These are phyloP conservation scores for Sisyra nigra DNA, from an alignment of 2,888 invertebrate genomes.

Conservation along the genomic window DNA sequence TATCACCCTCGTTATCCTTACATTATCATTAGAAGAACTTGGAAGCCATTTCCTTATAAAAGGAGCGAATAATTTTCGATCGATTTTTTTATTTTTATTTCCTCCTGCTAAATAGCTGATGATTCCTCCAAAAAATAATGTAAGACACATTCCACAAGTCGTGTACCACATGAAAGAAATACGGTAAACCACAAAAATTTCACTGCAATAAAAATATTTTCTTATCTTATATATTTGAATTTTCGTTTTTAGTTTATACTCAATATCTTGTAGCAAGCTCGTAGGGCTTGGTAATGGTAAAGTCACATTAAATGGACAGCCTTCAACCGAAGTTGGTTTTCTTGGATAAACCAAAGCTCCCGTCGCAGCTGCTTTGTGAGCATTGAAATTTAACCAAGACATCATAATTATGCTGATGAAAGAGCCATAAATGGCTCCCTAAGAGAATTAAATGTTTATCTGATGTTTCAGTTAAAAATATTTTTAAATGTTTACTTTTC, in stretches of 20 bases:
- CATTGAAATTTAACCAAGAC: slow-evolving; percentile 50
- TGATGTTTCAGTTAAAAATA: neutral
- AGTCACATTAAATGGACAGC: slow-evolving; percentile 25
- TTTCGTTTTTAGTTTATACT: neutral
- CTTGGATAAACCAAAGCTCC: slow-evolving; percentile 45
- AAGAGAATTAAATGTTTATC: neutral
- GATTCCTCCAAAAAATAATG: slow-evolving; percentile 37
- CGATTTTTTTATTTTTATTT: slow-evolving; percentile 33
- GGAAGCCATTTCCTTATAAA: slow-evolving; percentile 37
- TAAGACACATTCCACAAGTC: slow-evolving; percentile 39
- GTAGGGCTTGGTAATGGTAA: slow-evolving; percentile 14
- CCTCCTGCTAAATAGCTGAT: slow-evolving; percentile 37
- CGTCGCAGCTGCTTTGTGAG: slow-evolving; percentile 47
- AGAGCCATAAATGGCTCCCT: neutral
- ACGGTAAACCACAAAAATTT: slow-evolving; percentile 43
- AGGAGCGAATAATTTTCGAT: slow-evolving; percentile 45
- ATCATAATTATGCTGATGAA: slow-evolving; percentile 20
- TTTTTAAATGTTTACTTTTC: too few species aligned
- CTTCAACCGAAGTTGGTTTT: slow-evolving; percentile 43
- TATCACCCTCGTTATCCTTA: too few species aligned
- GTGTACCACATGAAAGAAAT: slow-evolving; percentile 59
- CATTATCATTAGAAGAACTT: too few species aligned
- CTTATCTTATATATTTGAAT: too few species aligned
- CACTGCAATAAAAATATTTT: slow-evolving; percentile 37
- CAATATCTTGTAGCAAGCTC: too few species aligned